These are phyloP conservation scores for Halcyon leucocephala DNA, from an alignment of 2,797 vertebrate genomes.

Conservation along the genomic window DNA sequence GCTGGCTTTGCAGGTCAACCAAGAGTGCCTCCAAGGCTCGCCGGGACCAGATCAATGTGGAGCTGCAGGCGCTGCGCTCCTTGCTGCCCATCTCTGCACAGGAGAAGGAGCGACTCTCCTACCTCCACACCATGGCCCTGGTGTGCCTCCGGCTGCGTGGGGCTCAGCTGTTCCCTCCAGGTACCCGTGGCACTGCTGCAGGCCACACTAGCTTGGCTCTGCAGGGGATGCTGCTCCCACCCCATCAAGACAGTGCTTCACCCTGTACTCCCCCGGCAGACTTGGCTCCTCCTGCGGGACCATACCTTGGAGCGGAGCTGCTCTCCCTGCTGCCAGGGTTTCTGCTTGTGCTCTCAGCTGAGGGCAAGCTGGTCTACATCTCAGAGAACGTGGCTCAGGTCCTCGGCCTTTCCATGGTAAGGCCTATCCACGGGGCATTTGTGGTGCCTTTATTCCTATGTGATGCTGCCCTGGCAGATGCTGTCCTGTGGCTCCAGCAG, in stretches of 20 bases:
- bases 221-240: neutral
- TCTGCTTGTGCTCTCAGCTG: conserved; percentile 78
- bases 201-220: rapidly evolving
- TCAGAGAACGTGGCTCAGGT: conserved; percentile 86
- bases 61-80: conserved; percentile 85
- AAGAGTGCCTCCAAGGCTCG: conserved; percentile 91
- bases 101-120: conserved; percentile 87
- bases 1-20: conserved; percentile 84
- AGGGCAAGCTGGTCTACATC: conserved; percentile 84
- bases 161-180: conserved; percentile 68
- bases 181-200: neutral
- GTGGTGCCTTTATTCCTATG: neutral
- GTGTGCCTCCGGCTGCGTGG: conserved; percentile 85
- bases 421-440: neutral
- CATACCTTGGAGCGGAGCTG: conserved; percentile 57
- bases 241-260: neutral
- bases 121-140: conserved; percentile 89
- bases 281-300: neutral
- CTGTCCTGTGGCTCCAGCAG: neutral
- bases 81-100: conserved; percentile 81
- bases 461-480: rapidly evolving
- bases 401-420: conserved; percentile 87
- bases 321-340: conserved; percentile 85
- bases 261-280: neutral
- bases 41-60: conserved; percentile 87